phyloP scores from a whole-genome alignment of 2,797 vertebrate genomes.

The Catostomus latipinnis region DNA sequence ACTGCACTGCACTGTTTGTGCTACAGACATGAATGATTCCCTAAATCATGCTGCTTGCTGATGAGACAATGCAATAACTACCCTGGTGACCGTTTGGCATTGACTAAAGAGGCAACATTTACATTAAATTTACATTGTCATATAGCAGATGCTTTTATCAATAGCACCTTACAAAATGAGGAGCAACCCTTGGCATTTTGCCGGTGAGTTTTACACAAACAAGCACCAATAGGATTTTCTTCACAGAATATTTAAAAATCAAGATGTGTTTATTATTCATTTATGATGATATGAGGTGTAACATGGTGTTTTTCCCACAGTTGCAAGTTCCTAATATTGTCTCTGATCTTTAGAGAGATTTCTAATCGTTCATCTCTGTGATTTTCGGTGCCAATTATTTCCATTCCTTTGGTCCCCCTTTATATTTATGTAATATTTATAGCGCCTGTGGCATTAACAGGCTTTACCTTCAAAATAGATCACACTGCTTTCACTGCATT shows the following conservation, averaged over 20 bases:
- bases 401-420: not conserved
- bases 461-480: slow-evolving; percentile 35
- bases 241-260: not conserved
- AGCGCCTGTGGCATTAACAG: slow-evolving; percentile 39
- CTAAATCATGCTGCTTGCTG: too few relatives aligned
- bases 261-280: slow-evolving; percentile 37
- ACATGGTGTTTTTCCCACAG: not conserved
- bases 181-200: too few relatives aligned
- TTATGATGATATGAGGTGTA: not conserved
- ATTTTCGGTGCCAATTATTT: slow-evolving; percentile 35
- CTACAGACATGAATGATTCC: too few relatives aligned
- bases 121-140: too few relatives aligned
- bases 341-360: slow-evolving; percentile 35
- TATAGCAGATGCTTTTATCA: too few relatives aligned
- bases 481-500: slow-evolving; percentile 34
- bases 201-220: not conserved
- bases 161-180: too few relatives aligned
- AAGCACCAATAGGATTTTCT: not conserved
- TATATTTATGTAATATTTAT: slow-evolving; percentile 33
- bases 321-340: not conserved
- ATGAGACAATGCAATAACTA: too few relatives aligned
- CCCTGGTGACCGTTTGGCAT: too few relatives aligned
- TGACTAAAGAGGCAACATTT: too few relatives aligned
- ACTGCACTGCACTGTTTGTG: too few relatives aligned
- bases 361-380: slow-evolving; percentile 34